These are phyloP conservation scores for Dermolepida albohirtum DNA, from an alignment of 2,888 invertebrate species.

Conservation along the genomic window DNA sequence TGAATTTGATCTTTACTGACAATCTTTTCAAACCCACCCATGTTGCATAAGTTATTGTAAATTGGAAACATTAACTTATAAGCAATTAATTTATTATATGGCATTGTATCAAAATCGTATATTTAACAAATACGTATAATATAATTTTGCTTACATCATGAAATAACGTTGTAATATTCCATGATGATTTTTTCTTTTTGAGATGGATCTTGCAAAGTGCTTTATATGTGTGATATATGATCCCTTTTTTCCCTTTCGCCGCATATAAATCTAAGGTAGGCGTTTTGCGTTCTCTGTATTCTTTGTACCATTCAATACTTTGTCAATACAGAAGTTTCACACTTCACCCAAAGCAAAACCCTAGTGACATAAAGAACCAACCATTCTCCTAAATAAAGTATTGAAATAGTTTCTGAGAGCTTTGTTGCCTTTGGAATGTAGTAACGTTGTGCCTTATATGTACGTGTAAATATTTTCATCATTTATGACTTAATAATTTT, in stretches of 20 bases:
- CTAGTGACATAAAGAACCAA: conserved; percentile 24
- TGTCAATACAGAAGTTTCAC: conserved; percentile 32
- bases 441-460: background rate
- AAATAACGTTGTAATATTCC: conserved; percentile 15
- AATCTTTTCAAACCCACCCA: too few species aligned
- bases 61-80: too few species aligned
- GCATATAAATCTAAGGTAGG: conserved; percentile 26
- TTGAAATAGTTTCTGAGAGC: conserved; percentile 20
- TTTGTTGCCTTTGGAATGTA: conserved; percentile 17
- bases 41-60: too few species aligned
- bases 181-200: conserved; percentile 5
- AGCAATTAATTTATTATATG: too few species aligned
- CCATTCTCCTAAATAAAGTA: conserved; percentile 17
- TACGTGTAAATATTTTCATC: background rate
- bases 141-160: too few species aligned
- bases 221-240: conserved; percentile 27
- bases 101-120: too few species aligned
- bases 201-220: conserved; percentile 23
- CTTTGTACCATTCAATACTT: conserved; percentile 36
- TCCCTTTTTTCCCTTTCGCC: conserved; percentile 21
- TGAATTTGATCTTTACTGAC: too few species aligned
- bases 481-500: background rate
- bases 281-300: conserved; percentile 20
- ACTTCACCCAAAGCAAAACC: conserved; percentile 20
- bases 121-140: too few species aligned